Evolutionary conservation across 2,888 invertebrate species (phyloP), one percentile per base, ranked within the genome.

Genomic region (Lydus trimaculatus): DNA sequence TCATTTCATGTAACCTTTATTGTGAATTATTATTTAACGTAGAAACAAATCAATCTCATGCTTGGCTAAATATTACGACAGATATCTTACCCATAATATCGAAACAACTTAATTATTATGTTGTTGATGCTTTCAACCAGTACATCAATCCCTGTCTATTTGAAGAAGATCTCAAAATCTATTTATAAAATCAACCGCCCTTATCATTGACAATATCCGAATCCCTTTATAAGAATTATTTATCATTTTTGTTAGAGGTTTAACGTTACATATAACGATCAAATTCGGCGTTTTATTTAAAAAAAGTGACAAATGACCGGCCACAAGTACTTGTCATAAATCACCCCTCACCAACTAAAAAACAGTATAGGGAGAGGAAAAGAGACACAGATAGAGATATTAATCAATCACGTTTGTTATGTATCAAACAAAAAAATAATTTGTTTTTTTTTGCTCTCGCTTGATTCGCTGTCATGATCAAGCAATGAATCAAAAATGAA

Each of bases 251-350:
- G 1, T 36, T n/a, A 43, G 11, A 23, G 20, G 20, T 23, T 48
- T 48, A 9, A 23, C 20, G 48, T 63, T 59, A 33, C 59, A n/a
- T 6, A 58, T 15, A 28, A 33, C 31, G 59, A 33, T 33, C 59
- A 59, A 28, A 31, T 59, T 31, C 59, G 59, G 33, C 59, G 31
- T 31, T 59, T 31, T 31, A 25, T 70, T 78, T 78, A 71, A 77
- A 75, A 77, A 43, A 43, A 17, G 75, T 80, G 79, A 80, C 79
- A 78, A 79, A 80, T 80, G 79, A 75, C 75, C 74, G 65, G 73
- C 72, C 71, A 74, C 71, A 76, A 74, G 72, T 65, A 72, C 71
- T 65, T 58, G 63, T 65, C 75, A 79, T 80, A 78, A 80, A 80
- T 80, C 80, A 80, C 65, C 20, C 6, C 36, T 2, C 33, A 15